These are phyloP conservation scores for Frieseomelitta varia DNA, from an alignment of 1,140 invertebrate species.

Conservation along the genomic window DNA sequence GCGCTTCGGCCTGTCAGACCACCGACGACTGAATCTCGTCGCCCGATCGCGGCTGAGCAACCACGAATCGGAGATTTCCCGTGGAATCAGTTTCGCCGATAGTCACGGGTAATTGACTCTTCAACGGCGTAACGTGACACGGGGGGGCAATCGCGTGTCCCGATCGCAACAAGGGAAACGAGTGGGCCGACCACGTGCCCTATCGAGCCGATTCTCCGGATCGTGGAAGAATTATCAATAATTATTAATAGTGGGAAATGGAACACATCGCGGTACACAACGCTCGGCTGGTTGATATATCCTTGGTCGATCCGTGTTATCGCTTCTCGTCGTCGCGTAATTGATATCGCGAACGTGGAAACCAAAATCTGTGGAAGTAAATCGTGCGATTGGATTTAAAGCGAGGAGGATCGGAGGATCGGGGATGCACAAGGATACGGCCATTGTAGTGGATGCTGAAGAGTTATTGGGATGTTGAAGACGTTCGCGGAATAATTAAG, in stretches of 20 bases:
- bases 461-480: not conserved
- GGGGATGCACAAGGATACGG: too few relatives aligned
- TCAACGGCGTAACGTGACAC: not conserved
- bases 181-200: not conserved
- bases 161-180: not conserved
- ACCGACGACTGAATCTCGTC: not conserved
- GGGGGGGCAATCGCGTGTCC: slow-evolving; percentile 15
- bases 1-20: not conserved
- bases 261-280: too few relatives aligned
- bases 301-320: not conserved
- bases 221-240: not conserved
- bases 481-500: not conserved
- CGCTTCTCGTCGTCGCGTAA: slow-evolving; percentile 4
- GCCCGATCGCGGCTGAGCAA: not conserved
- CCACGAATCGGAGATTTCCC: not conserved
- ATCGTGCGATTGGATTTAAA: not conserved
- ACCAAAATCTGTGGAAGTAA: not conserved
- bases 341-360: slow-evolving; percentile 22
- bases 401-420: not conserved
- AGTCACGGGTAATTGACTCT: slow-evolving; percentile 18
- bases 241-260: not conserved
- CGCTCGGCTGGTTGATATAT: too few relatives aligned
- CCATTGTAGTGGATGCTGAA: not conserved
- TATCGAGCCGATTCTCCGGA: not conserved
- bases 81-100: not conserved